These are phyloP conservation scores for Drosophila ironensis DNA, from an alignment of 1,140 invertebrate species.

Conservation along the genomic window DNA sequence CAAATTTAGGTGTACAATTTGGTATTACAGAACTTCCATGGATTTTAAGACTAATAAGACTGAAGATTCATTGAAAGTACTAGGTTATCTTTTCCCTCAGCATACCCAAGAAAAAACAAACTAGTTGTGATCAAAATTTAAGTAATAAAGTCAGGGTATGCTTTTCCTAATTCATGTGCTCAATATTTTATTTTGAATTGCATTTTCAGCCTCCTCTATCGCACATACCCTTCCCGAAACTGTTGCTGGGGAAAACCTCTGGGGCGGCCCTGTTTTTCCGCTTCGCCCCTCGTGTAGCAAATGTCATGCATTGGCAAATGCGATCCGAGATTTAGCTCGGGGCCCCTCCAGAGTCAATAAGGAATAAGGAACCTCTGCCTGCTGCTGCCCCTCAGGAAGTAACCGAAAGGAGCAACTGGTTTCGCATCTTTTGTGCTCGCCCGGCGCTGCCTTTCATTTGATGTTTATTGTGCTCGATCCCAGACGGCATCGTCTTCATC, in stretches of 20 bases:
- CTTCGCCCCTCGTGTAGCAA: conserved; percentile 28
- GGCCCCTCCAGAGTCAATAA: conserved; percentile 59
- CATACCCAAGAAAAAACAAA: neutral
- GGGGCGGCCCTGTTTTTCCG: neutral
- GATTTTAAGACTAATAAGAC: too few species aligned
- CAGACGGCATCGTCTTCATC: conserved; percentile 19
- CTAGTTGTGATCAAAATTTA: neutral
- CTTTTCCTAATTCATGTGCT: too few species aligned
- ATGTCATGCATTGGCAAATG: conserved; percentile 58
- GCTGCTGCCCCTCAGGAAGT: conserved; percentile 50
- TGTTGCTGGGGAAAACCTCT: neutral
- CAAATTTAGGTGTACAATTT: too few species aligned
- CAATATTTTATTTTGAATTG: neutral
- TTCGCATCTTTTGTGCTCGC: conserved; percentile 31
- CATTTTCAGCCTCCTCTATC: neutral
- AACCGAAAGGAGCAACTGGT: conserved; percentile 55
- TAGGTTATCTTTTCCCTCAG: too few species aligned
- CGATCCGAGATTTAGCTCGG: conserved; percentile 35
- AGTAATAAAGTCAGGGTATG: too few species aligned
- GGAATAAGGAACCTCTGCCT: too few species aligned
- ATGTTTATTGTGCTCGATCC: conserved; percentile 59
- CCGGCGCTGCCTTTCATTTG: conserved; percentile 42
- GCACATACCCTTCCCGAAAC: neutral
- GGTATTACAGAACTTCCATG: too few species aligned
- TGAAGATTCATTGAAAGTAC: too few species aligned